Conservation (phyloP, 2,888 invertebrate genomes). For the Gymnoscelis rufifasciata region DNA sequence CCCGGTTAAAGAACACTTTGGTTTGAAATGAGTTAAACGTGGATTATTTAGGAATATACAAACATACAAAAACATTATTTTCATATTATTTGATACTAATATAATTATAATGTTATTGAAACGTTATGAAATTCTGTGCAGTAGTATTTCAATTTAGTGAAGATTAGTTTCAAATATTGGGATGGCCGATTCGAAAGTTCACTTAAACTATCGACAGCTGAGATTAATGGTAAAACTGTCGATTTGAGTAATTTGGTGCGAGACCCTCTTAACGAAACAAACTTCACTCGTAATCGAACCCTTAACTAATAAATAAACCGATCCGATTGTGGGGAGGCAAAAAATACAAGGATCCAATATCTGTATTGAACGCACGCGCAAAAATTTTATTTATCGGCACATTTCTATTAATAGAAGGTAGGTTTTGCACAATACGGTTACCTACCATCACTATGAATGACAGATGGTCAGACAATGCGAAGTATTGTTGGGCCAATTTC, state of each 20-base stretch:
- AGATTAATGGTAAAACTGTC: conserved; percentile 45
- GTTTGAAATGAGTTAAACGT: no score
- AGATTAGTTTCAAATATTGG: no score
- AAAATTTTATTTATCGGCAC: conserved; percentile 49
- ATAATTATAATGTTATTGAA: no score
- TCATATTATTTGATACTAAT: no score
- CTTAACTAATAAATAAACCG: conserved; percentile 71
- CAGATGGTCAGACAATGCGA: conserved; percentile 68
- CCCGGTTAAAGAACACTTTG: no score
- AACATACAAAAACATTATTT: no score
- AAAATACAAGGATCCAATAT: conserved; percentile 42
- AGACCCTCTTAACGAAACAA: conserved; percentile 58
- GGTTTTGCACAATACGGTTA: conserved; percentile 52
- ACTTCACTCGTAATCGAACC: conserved; percentile 65
- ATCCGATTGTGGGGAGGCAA: conserved; percentile 56
- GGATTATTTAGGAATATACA: no score
- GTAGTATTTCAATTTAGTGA: no score
- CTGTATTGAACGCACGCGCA: conserved; percentile 59
- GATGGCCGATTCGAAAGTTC: no score
- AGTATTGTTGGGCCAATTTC: conserved; percentile 61
- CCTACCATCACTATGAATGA: conserved; percentile 55
- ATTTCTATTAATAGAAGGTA: conserved; percentile 54
- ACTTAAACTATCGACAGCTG: conserved; percentile 43
- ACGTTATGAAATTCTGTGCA: no score
- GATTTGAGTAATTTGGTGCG: conserved; percentile 33